phyloP scores from a whole-genome alignment of 2,797 vertebrate genomes.

The Alosa sapidissima region DNA sequence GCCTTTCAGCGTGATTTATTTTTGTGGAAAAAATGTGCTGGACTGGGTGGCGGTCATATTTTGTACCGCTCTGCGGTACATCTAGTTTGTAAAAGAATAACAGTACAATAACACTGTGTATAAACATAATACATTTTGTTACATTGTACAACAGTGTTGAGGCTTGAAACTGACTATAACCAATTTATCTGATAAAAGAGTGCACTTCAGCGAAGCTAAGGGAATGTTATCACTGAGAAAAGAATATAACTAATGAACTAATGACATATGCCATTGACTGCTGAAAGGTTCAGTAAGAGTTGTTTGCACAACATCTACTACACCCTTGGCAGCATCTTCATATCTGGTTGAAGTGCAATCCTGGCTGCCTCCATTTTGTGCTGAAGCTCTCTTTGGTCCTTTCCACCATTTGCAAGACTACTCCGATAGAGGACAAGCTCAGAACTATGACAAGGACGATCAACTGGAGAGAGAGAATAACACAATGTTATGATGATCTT shows the following conservation, averaged over 20 bases:
- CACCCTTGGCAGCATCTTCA: no score
- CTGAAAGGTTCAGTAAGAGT: not conserved
- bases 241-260: not conserved
- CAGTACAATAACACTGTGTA: not conserved
- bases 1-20: no score
- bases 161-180: not conserved
- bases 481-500: not conserved
- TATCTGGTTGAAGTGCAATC: not conserved
- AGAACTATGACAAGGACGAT: not conserved
- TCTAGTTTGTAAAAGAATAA: not conserved
- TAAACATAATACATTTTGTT: not conserved
- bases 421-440: not conserved
- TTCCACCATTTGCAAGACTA: not conserved
- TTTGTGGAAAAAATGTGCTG: no score
- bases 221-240: not conserved
- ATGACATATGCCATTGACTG: not conserved
- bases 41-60: no score
- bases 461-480: not conserved
- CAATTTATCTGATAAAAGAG: not conserved
- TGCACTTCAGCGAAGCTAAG: not conserved
- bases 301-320: not conserved
- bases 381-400: not conserved
- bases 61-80: no score
- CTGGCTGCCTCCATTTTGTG: not conserved
- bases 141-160: not conserved